Percentiles rank a stretch among this genome's conserved stretches.
Evolutionary conservation across 2,797 vertebrate genomes (phyloP).

Genomic region (Propithecus perrieri): DNA sequence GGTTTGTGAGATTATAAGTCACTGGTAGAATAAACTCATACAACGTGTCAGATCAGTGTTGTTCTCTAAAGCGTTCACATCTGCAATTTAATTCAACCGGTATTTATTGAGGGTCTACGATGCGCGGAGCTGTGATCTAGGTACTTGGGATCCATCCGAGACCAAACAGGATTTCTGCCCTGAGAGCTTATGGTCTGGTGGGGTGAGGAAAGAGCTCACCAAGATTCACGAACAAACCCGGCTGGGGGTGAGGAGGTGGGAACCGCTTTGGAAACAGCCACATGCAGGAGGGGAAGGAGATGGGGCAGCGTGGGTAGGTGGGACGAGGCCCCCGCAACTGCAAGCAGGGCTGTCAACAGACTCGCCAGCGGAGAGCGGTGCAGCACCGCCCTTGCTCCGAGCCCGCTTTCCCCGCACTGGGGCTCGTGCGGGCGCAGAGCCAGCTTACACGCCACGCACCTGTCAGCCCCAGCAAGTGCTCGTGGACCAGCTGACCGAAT

Average conservation of each 20-base stretch:
- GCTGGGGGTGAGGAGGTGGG: neutral
- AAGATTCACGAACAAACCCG: neutral
- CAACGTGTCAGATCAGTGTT: neutral
- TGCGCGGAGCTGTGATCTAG: neutral
- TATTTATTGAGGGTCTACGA: neutral
- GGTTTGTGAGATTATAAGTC: neutral
- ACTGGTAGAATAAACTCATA: neutral
- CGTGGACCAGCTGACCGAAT: slow-evolving; percentile 50
- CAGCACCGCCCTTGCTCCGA: neutral
- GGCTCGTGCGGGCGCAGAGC: neutral
- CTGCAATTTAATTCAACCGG: neutral
- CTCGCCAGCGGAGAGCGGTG: neutral
- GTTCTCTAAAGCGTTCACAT: neutral
- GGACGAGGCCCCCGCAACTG: neutral
- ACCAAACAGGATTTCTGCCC: neutral
- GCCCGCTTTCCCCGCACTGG: neutral
- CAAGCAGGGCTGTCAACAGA: neutral
- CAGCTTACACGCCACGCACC: neutral
- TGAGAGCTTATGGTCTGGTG: neutral
- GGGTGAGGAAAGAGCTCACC: neutral
- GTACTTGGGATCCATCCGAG: no score
- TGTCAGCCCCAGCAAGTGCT: neutral
- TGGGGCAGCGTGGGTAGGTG: neutral
- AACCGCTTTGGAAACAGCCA: neutral
- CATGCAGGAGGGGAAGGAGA: neutral